Evolutionary conservation across 2,888 invertebrate species (phyloP).

Genomic region (Scaptomyza cyrtandrae): DNA sequence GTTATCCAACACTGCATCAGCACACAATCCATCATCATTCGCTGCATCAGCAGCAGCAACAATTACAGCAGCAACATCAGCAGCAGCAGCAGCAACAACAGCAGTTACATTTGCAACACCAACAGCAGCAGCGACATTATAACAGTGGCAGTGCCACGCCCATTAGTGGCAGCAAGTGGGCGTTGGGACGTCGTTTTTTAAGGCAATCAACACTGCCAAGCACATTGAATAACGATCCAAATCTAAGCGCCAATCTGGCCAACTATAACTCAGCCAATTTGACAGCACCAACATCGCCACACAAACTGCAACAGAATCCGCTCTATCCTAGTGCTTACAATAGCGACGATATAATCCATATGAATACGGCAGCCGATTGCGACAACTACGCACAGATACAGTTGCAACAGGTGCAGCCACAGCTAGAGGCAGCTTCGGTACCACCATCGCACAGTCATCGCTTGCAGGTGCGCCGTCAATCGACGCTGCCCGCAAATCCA

Average conservation of each 20-base stretch:
- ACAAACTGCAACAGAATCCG: slow-evolving; percentile 81
- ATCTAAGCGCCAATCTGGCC: slow-evolving; percentile 73
- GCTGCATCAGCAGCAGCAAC: slow-evolving; percentile 50
- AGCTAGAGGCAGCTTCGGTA: slow-evolving; percentile 52
- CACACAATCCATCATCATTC: slow-evolving; percentile 56
- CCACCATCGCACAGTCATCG: slow-evolving; percentile 74
- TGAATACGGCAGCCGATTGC: slow-evolving; percentile 71
- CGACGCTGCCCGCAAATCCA: slow-evolving; percentile 83
- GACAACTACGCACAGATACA: slow-evolving; percentile 73
- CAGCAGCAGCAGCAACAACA: slow-evolving; percentile 54
- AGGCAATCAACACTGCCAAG: slow-evolving; percentile 84
- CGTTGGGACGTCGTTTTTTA: slow-evolving; percentile 80
- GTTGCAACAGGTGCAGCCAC: slow-evolving; percentile 56
- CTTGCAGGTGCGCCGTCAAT: slow-evolving; percentile 83
- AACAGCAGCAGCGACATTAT: slow-evolving; percentile 62
- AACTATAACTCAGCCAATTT: slow-evolving; percentile 81
- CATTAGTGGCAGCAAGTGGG: slow-evolving; percentile 77
- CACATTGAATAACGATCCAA: slow-evolving; percentile 79
- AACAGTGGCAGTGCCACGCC: slow-evolving; percentile 79
- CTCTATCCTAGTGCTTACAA: slow-evolving; percentile 81
- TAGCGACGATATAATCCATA: slow-evolving; percentile 79
- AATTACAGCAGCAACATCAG: slow-evolving; percentile 55
- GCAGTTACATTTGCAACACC: slow-evolving; percentile 51
- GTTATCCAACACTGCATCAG: slow-evolving; percentile 79
- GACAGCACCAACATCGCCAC: slow-evolving; percentile 83